phyloP scores from a whole-genome alignment of 2,888 invertebrate species.

The Agriopis leucophaearia region DNA sequence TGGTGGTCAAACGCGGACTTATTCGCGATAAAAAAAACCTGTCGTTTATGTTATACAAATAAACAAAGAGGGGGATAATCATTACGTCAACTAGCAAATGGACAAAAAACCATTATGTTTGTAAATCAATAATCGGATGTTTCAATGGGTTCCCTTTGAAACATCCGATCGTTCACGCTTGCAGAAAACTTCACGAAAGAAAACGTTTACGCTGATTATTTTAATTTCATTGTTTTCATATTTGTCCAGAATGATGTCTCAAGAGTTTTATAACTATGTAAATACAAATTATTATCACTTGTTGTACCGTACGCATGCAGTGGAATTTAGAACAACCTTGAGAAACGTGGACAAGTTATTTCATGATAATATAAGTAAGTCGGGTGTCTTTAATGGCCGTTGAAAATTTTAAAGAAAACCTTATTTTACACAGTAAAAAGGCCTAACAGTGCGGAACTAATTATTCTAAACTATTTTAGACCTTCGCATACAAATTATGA shows the following conservation, averaged over 20 bases:
- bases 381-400: conserved; percentile 5
- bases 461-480: not conserved
- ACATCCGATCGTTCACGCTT: too few relatives aligned
- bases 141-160: too few relatives aligned
- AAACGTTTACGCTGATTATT: not conserved
- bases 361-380: not conserved
- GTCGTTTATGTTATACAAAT: too few relatives aligned
- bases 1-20: too few relatives aligned
- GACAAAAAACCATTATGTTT: too few relatives aligned
- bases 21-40: too few relatives aligned
- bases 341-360: conserved; percentile 7
- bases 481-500: not conserved
- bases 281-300: conserved; percentile 33
- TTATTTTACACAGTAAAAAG: conserved; percentile 3
- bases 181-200: not conserved
- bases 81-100: too few relatives aligned
- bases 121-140: too few relatives aligned
- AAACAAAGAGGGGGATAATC: too few relatives aligned
- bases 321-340: conserved; percentile 27
- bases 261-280: conserved; percentile 25
- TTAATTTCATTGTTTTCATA: conserved; percentile 3
- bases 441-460: not conserved
- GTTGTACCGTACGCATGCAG: conserved; percentile 16
- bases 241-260: conserved; percentile 5
- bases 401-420: conserved; percentile 11